Evolutionary conservation across 2,797 vertebrate genomes (phyloP), one percentile per base, ranked within the genome.

Genomic region (Spheniscus humboldti): DNA sequence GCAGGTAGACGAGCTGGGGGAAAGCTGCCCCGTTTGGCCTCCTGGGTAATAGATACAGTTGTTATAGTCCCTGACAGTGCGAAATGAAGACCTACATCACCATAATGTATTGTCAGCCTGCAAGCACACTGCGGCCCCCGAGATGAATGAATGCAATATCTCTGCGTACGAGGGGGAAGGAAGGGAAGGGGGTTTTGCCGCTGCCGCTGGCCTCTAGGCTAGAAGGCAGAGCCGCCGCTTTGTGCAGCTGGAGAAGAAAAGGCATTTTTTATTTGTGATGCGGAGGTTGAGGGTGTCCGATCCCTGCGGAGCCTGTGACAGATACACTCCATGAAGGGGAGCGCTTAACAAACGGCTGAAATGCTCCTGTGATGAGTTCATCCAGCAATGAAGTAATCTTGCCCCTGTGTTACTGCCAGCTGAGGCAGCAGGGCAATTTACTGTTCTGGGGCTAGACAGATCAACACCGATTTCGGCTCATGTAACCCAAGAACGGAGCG

Each of bases 311-410:
- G 95, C 57, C 57, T 4, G 53, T 57, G 90, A 87, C 64, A 57
- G 91, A 62, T 19, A 3, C 17, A 4, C 53, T 55, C 48, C 7
- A 0, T 8, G 93, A 20, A 81, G 78, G 90, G 72, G 78, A 93
- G 57, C 2, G 6, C 68, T 18, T 41, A 73, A 23, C 23, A 31
- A 31, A 33, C 0, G 27, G 74, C 94, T n/a, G 20, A 33, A 56
- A 43, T 7, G 78, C 86, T 89, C 55, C 91, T 11, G 75, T 10
- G 66, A 60, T 76, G 95, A 90, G 94, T 94, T 95, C 91, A 96
- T 52, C 78, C 37, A 48, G 91, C 66, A 8, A 52, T 86, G 92
- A 53, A 90, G 82, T 74, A 24, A 90, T 81, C 78, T 43, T 55
- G 64, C 78, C 72, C 92, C 53, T 6, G 35, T 0, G 1, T 1